Evolutionary conservation across 2,797 vertebrate genomes (phyloP).

Genomic region (Amphiprion clarkii): DNA sequence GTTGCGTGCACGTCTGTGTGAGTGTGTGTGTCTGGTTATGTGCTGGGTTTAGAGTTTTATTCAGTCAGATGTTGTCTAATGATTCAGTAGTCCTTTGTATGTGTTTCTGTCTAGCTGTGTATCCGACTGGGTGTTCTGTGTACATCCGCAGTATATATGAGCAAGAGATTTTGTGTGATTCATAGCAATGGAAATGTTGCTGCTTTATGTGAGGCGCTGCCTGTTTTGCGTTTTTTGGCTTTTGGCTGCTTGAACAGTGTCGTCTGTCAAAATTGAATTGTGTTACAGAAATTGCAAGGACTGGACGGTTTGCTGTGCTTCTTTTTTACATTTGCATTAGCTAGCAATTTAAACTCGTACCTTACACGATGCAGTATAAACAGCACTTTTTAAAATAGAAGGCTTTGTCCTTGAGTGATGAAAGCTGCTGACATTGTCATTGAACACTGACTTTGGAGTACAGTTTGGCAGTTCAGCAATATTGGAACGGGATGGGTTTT

Average conservation of each 20-base stretch:
- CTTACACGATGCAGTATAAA: too few species aligned
- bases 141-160: conserved; percentile 8
- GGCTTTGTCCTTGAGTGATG: conserved; percentile 17
- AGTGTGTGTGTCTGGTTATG: conserved; percentile 17
- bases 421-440: conserved; percentile 15
- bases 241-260: conserved; percentile 39
- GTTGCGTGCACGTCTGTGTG: conserved; percentile 24
- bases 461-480: conserved; percentile 36
- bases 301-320: conserved; percentile 17
- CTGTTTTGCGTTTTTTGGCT: conserved; percentile 47
- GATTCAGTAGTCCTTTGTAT: conserved; percentile 31
- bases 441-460: conserved; percentile 35
- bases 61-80: conserved; percentile 34
- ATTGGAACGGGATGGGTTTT: conserved; percentile 14
- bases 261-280: conserved; percentile 25
- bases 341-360: neutral
- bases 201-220: conserved; percentile 34
- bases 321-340: conserved; percentile 16
- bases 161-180: conserved; percentile 30
- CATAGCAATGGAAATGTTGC: conserved; percentile 23
- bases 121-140: conserved; percentile 9
- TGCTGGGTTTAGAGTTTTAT: conserved; percentile 38
- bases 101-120: conserved; percentile 30
- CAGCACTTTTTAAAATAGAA: neutral
- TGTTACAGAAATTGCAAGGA: conserved; percentile 16